phyloP scores from a whole-genome alignment of 2,113 vertebrate genomes.

The Petaurus breviceps region DNA sequence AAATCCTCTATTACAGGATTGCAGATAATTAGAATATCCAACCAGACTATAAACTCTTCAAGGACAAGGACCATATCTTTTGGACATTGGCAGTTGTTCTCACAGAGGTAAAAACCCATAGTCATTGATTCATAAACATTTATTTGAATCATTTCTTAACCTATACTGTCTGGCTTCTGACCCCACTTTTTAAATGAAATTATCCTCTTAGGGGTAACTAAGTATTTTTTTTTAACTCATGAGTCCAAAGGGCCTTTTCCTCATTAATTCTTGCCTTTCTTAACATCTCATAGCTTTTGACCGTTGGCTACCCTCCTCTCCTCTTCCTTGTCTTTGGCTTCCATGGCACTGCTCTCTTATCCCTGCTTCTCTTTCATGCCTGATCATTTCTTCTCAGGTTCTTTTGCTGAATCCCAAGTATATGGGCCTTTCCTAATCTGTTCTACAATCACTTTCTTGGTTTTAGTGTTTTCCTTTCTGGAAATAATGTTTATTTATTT shows the following conservation, averaged over 20 bases:
- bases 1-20: background rate
- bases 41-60: background rate
- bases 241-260: background rate
- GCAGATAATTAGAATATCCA: background rate
- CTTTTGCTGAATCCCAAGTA: background rate
- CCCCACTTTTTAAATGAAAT: background rate
- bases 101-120: background rate
- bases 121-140: background rate
- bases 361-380: background rate
- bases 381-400: background rate
- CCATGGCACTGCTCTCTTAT: background rate
- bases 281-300: background rate
- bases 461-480: background rate
- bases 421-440: background rate
- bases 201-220: background rate
- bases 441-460: background rate
- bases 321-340: background rate
- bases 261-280: background rate
- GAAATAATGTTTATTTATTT: background rate
- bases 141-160: background rate
- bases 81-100: background rate
- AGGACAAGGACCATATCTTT: background rate
- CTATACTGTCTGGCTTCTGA: background rate
- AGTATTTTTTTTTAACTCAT: background rate
- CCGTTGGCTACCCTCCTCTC: background rate